phyloP scores from a whole-genome alignment of 2,797 vertebrate species.

The Poecilia velifera region DNA sequence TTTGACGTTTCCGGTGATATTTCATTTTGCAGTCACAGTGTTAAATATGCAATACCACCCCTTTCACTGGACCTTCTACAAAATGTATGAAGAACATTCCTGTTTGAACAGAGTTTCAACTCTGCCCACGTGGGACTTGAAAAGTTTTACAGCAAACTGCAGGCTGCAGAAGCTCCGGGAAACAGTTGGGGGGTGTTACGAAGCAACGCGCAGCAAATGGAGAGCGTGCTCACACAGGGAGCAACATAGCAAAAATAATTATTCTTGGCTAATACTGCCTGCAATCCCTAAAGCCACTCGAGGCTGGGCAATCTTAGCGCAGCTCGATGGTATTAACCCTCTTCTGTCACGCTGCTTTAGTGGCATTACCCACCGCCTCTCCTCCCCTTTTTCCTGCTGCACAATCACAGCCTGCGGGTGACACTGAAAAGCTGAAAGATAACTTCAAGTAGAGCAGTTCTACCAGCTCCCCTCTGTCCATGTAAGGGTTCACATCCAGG shows the following conservation, averaged over 20 bases:
- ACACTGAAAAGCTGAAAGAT: slow-evolving; percentile 57
- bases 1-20: slow-evolving; percentile 7
- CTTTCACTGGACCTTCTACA: slow-evolving; percentile 58
- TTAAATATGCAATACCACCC: slow-evolving; percentile 62
- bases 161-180: slow-evolving; percentile 41
- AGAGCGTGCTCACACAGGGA: slow-evolving; percentile 48
- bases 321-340: slow-evolving; percentile 65
- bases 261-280: slow-evolving; percentile 70
- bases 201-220: slow-evolving; percentile 32
- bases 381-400: slow-evolving; percentile 39
- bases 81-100: slow-evolving; percentile 67
- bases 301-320: slow-evolving; percentile 53
- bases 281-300: slow-evolving; percentile 66
- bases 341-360: slow-evolving; percentile 67
- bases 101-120: slow-evolving; percentile 56
- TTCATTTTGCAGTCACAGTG: slow-evolving; percentile 56
- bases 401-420: slow-evolving; percentile 59
- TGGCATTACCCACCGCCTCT: slow-evolving; percentile 54
- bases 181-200: slow-evolving; percentile 7
- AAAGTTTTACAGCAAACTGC: slow-evolving; percentile 54
- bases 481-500: slow-evolving; percentile 32
- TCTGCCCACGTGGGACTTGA: slow-evolving; percentile 50
- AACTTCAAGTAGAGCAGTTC: slow-evolving; percentile 56
- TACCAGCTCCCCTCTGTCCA: slow-evolving; percentile 31
- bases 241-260: slow-evolving; percentile 72